Evolutionary conservation across 2,888 invertebrate species (phyloP).

Genomic region (Aphidoletes aphidimyza): DNA sequence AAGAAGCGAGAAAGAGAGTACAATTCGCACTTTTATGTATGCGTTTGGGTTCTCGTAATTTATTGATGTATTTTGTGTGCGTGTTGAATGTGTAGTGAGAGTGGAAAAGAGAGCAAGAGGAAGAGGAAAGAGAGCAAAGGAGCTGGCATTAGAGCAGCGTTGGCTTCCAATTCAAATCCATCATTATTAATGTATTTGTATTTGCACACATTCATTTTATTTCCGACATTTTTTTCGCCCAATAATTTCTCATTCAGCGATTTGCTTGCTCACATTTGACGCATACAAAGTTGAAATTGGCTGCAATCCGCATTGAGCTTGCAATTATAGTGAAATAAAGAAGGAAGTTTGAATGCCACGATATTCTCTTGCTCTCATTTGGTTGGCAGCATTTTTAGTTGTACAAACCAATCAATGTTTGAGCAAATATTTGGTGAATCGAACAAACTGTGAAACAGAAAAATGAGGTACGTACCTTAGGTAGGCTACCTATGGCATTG

Average conservation of each 20-base stretch:
- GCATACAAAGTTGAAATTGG: conserved; percentile 5
- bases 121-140: no score
- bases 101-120: neutral
- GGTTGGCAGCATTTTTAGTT: neutral
- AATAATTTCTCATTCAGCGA: neutral
- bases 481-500: no score
- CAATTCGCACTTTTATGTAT: conserved; percentile 51
- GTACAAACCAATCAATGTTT: neutral
- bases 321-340: neutral
- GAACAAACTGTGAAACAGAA: neutral
- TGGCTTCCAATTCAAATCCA: conserved; percentile 27
- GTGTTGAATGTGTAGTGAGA: neutral
- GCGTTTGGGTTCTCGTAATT: conserved; percentile 49
- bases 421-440: neutral
- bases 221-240: neutral
- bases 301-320: neutral
- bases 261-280: neutral
- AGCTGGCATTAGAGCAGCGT: no score
- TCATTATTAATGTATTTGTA: conserved; percentile 54
- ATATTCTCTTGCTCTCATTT: neutral
- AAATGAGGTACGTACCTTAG: neutral
- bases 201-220: conserved; percentile 47
- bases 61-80: conserved; percentile 49
- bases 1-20: conserved; percentile 17
- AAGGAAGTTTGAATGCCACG: neutral